Evolutionary conservation across 2,113 vertebrate genomes (phyloP), one percentile per base, ranked within the genome.

Genomic region (Taxidea taxus): DNA sequence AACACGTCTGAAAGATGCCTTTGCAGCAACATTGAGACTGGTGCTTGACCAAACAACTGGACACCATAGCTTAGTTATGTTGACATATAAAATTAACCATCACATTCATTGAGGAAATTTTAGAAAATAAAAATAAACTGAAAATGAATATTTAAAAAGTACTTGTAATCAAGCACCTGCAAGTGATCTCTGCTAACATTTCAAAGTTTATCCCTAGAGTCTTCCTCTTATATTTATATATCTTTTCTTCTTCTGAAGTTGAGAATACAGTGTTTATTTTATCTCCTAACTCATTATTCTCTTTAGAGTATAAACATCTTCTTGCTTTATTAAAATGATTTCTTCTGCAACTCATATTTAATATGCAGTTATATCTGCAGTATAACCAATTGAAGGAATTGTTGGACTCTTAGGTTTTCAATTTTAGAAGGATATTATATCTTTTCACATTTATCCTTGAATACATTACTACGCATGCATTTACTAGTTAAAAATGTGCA

Each of bases 401-500:
- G 13, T 68, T 92, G n/a, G 51, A 85, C 58, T 13, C 18, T 95
- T 95, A 91, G 29, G 62, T 96, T 94, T 97, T 95, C 88, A 70
- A 66, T 93, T 96, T 97, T 87, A 86, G 90, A 85, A 94, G 60
- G 90, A 93, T 49, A 60, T 90, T 90, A 15, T 87, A 90, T 98
- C 83, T 96, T 94, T 96, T 93, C 60, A 96, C 49, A 82, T 31
- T 90, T 96, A 83, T 60, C 56, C 60, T 97, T 87, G 80, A 95
- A 96, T 97, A 85, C 91, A 90, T 97, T 91, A 93, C 23, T 95
- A 58, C 9, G 81, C 13, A 16, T 44, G 49, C 51, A 95, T 94
- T 94, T 90, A 20, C 51, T 95, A 82, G 42, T 96, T 97, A 64
- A 96, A 95, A 93, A 96, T 94, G 96, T 94, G 44, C 72, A 92